Conservation (phyloP, 2,888 invertebrate species). For the Acrobasis repandana region DNA sequence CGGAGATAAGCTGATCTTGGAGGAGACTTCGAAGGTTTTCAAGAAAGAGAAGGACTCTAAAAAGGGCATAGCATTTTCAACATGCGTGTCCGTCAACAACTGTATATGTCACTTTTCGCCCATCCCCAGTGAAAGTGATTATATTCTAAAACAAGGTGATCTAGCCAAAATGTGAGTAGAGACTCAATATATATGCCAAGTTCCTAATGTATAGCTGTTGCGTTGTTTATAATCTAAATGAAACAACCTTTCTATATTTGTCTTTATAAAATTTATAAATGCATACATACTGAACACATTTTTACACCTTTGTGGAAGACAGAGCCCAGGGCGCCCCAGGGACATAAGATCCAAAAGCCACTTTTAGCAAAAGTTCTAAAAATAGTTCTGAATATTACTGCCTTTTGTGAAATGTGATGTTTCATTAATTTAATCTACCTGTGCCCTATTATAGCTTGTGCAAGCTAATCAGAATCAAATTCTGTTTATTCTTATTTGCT, state of each 20-base stretch:
- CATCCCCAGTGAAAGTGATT: constrained; percentile 95
- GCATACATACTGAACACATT: no score
- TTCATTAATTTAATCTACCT: no score
- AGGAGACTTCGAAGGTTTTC: constrained; percentile 97
- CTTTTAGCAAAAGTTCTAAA: neutral
- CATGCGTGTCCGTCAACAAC: constrained; percentile 99
- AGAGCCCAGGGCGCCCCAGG: no score
- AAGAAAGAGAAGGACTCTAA: constrained; percentile 99
- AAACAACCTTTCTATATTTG: no score
- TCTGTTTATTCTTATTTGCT: no score
- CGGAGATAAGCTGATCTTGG: constrained; percentile 93
- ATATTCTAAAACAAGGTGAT: constrained; percentile 93
- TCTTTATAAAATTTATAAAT: no score
- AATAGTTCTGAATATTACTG: neutral
- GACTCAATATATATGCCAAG: constrained; percentile 5
- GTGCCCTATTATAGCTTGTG: no score
- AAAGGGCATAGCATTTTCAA: constrained; percentile 99
- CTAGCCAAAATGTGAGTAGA: constrained; percentile 96
- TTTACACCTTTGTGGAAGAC: no score
- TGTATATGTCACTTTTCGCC: constrained; percentile 99
- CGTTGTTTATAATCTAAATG: no score
- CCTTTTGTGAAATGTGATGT: neutral
- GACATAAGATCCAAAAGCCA: no score
- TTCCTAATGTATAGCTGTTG: neutral
- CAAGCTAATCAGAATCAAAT: no score